These are phyloP conservation scores for Bellardia pandia DNA, from an alignment of 2,888 invertebrate species.

Conservation along the genomic window DNA sequence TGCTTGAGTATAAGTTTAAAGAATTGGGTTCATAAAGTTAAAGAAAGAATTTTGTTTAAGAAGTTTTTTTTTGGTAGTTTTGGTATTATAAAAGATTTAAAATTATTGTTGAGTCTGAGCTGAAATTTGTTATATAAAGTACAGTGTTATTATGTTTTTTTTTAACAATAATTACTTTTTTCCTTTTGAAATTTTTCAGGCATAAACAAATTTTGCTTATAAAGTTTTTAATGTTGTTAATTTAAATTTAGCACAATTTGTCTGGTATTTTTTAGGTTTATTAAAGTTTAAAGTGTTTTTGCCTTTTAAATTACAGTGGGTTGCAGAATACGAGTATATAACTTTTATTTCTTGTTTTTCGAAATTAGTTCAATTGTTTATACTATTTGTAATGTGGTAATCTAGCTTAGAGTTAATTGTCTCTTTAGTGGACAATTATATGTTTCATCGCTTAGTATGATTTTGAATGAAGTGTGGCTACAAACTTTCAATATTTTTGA, in stretches of 20 bases:
- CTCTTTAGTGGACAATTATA: no score
- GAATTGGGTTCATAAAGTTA: conserved; percentile 16
- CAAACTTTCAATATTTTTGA: no score
- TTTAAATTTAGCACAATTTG: neutral
- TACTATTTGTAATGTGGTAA: no score
- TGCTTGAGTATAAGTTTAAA: neutral
- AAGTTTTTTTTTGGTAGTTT: neutral
- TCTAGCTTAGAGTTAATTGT: no score
- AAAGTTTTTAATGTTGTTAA: neutral
- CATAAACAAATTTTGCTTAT: neutral
- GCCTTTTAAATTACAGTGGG: neutral
- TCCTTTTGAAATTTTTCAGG: neutral
- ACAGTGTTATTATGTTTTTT: neutral
- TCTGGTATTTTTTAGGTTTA: neutral
- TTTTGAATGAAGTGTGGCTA: no score
- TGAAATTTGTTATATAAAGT: neutral
- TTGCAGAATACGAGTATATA: no score
- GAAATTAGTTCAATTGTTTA: no score
- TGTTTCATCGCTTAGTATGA: no score
- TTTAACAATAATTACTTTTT: conserved; percentile 5
- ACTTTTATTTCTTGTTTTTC: no score
- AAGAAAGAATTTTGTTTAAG: conserved; percentile 6
- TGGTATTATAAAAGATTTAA: neutral
- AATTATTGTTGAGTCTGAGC: neutral
- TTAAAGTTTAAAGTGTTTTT: neutral